Conservation (phyloP, 2,113 vertebrate species). For the Urocitellus parryii region DNA sequence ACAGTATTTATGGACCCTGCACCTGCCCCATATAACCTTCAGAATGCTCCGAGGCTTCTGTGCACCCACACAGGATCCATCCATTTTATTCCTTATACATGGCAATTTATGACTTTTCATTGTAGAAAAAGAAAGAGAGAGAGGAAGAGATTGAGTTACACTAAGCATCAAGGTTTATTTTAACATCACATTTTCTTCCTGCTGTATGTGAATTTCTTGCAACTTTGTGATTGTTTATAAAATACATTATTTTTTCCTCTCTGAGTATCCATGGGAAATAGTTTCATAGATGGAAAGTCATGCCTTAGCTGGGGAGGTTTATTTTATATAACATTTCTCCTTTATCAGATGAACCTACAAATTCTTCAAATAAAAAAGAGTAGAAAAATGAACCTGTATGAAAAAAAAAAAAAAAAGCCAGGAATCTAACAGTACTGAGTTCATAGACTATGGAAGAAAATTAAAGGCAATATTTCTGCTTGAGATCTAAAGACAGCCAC, state of each 20-base stretch:
- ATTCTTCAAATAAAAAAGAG: conserved; percentile 5
- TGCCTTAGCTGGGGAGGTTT: background rate
- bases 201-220: background rate
- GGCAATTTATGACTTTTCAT: background rate
- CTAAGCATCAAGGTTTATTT: background rate
- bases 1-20: background rate
- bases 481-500: background rate
- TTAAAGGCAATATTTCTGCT: conserved; percentile 9
- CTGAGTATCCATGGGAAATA: background rate
- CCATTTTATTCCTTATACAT: background rate
- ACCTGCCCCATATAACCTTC: background rate
- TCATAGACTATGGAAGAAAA: background rate
- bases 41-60: background rate
- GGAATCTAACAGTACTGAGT: background rate
- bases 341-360: conserved; percentile 13
- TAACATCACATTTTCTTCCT: conserved; percentile 49
- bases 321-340: background rate
- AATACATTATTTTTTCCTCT: conserved; percentile 46
- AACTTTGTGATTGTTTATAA: conserved; percentile 7
- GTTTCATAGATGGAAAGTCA: conserved; percentile 22
- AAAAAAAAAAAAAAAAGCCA: conserved; percentile 37
- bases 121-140: background rate
- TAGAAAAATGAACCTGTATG: conserved; percentile 35
- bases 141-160: background rate
- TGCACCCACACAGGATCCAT: background rate